Evolutionary conservation across 1,140 invertebrate species (phyloP), one percentile per base, ranked within the genome.

Genomic region (Argopecten irradians): DNA sequence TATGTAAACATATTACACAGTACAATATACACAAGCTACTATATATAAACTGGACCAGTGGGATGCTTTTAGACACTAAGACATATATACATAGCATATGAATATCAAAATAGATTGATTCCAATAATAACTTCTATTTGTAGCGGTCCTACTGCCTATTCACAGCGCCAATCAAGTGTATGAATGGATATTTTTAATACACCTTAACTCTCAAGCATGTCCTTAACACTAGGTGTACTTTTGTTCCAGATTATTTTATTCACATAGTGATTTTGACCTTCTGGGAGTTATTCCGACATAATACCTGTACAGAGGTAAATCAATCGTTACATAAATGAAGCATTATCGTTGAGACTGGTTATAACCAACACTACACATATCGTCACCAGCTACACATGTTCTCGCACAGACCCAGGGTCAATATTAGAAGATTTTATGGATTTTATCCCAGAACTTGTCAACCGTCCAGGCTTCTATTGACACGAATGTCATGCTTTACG

Each of bases 61-160:
- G 55, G n/a, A 71, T 71, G 55, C 22, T 71, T 46, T 71, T 71
- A 71, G 55, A 71, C 55, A 71, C 22, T n/a, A 28, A 39, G 5
- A 8, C 36, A 39, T 39, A 39, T 39, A 71, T 71, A 71, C 55
- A 28, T 71, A 71, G 55, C 16, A 71, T n/a, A 71, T 39, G n/a
- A 19, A 71, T 71, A 71, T 71, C 55, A 71, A 71, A 71, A 71
- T 71, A 71, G 55, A 71, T 71, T 71, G n/a, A 71, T 71, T 28
- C n/a, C 55, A 28, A 28, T 71, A 71, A 28, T 71, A 71, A 8
- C n/a, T 71, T 28, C 55, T 71, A 71, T 71, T 71, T 71, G 55
- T 71, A 71, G 55, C 19, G 28, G 16, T 71, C 22, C 2, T 46
- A 22, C 36, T 5, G 43, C 11, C 55, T 71, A 71, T 71, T 71